Conservation (phyloP, 2,888 invertebrate genomes). For the Phorcus lineatus region DNA sequence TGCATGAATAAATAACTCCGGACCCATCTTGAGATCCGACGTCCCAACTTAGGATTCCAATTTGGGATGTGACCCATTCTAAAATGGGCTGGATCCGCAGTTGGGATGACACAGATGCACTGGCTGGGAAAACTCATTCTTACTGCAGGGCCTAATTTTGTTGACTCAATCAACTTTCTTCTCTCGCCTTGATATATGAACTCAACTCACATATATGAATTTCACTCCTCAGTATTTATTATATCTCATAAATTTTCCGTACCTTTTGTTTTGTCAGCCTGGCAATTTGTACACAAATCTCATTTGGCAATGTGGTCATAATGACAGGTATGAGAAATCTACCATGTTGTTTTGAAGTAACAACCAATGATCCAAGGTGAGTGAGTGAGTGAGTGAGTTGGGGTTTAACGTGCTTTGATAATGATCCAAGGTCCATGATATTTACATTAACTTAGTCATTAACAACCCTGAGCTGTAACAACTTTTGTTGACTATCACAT, state of each 20-base stretch:
- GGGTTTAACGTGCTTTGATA: too few relatives aligned
- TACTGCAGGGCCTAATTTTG: background rate
- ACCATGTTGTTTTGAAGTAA: background rate
- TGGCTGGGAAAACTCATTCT: background rate
- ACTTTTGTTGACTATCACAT: background rate
- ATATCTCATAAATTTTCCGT: background rate
- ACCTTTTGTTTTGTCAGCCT: too few relatives aligned
- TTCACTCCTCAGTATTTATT: background rate
- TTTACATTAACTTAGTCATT: background rate
- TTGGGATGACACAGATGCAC: background rate
- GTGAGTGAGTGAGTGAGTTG: too few relatives aligned
- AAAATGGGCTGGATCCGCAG: too few relatives aligned
- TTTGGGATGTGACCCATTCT: background rate
- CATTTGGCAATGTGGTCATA: background rate
- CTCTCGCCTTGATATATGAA: background rate
- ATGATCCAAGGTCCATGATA: background rate
- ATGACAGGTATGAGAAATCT: conserved; percentile 18
- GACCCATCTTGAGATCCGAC: too few relatives aligned
- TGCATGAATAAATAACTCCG: too few relatives aligned
- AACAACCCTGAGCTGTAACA: background rate
- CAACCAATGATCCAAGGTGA: background rate
- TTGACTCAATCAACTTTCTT: too few relatives aligned
- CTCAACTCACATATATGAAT: background rate
- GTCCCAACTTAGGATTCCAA: too few relatives aligned
- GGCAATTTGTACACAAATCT: background rate